phyloP scores from a whole-genome alignment of 2,888 invertebrate genomes.

The Zygothrica quintamaculata region DNA sequence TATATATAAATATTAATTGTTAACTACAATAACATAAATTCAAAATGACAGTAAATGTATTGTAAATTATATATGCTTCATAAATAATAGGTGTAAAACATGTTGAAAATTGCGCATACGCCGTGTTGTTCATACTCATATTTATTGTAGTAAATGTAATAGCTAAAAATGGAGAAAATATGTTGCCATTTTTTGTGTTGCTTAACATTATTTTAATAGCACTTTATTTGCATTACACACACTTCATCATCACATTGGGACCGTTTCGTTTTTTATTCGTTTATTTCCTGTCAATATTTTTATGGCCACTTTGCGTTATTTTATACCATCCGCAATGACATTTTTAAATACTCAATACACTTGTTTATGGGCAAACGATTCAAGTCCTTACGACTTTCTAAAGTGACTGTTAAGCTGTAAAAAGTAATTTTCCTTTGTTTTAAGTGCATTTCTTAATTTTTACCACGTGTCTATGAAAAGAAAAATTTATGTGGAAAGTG shows the following conservation, averaged over 20 bases:
- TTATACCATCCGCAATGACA: conserved; percentile 44
- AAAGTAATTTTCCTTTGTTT: conserved; percentile 8
- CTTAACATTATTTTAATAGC: conserved; percentile 49
- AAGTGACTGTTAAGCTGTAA: conserved; percentile 36
- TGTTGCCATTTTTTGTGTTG: conserved; percentile 39
- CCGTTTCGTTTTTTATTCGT: conserved; percentile 2
- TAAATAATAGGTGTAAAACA: conserved; percentile 41
- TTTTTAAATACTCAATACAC: conserved; percentile 41
- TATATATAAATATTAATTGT: conserved; percentile 35
- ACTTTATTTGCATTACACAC: conserved; percentile 23
- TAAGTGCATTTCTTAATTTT: not conserved
- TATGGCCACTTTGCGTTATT: conserved; percentile 63
- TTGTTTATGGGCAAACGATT: conserved; percentile 40
- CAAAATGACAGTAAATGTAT: conserved; percentile 57
- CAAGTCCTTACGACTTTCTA: not conserved
- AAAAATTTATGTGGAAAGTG: not conserved
- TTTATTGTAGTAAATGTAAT: conserved; percentile 38
- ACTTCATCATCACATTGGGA: conserved; percentile 1
- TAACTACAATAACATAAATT: conserved; percentile 57
- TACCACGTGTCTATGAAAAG: not conserved
- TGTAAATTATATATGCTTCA: conserved; percentile 39
- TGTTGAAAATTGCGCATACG: conserved; percentile 36
- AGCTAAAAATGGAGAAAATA: conserved; percentile 62
- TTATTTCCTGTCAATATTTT: conserved; percentile 63
- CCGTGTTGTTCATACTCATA: conserved; percentile 4